Base-by-base conservation (phyloP, 92 coral and sea anemone genomes). In the Diadumene lineata region DNA sequence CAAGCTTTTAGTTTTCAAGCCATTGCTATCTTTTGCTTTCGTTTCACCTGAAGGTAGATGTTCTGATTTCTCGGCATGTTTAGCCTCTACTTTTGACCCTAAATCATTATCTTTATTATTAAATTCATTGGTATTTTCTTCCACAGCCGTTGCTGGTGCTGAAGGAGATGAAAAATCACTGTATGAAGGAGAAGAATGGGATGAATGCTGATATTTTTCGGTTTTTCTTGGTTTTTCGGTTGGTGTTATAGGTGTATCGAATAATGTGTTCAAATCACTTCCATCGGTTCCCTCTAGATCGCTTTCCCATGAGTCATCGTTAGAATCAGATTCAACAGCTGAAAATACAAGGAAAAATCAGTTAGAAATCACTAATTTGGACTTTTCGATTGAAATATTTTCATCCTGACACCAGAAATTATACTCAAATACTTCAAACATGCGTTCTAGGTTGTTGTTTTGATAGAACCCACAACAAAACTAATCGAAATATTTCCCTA, bases 261-360 rank as follows among this genome's bases (percentile, higher is more conserved):
- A 56, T 23, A 86, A 56, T 9, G 46, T 60, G 4, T 60, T 58
- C 56, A 86, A 58, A 34, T 86, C 90, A 44, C 58, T 50, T 4
- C 80, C 90, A 58, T 86, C 90, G 0, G 82, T 81, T 48, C 74
- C 90, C 15, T 56, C 90, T 25, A 81, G 34, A 18, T 68, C 68
- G 23, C 44, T 56, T 16, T 85, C 71, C 69, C 61, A 32, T 22
- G 65, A 53, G 11, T 70, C 82, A 32, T 82, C 56, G 34, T 74
- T 31, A 0, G 32, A 60, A 27, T 23, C 56, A 64, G 58, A 68
- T 34, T 73, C 81, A 26, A 66, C 66, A 26, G 82, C 86, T 80
- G 34, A 60, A 77, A 56, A 72, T 19, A 73, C 28, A 56, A 48
- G 51, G 30, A 70, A 72, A 63, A 65, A 22, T 34, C 51, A 73